These are phyloP conservation scores for Calosoma granatense DNA, from an alignment of 1,140 invertebrate species.

Conservation along the genomic window DNA sequence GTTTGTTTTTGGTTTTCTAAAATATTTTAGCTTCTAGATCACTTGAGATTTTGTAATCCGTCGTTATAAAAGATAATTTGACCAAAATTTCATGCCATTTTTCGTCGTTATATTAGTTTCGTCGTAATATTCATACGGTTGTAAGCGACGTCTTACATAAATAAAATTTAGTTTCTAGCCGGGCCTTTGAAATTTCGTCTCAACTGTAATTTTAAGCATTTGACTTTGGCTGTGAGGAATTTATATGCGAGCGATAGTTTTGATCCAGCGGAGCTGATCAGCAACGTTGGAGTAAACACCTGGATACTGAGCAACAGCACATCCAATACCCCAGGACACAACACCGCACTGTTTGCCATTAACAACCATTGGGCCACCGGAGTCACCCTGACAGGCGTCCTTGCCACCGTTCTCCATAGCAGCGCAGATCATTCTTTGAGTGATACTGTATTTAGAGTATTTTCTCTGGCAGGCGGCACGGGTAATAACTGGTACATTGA, in stretches of 20 bases:
- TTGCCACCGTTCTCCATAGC: neutral
- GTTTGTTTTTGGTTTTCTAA: too few relatives aligned
- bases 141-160: too few relatives aligned
- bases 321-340: conserved; percentile 43
- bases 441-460: neutral
- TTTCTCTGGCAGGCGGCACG: neutral
- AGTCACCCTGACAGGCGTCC: conserved; percentile 17
- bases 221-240: too few relatives aligned
- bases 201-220: too few relatives aligned
- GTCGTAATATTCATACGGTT: too few relatives aligned
- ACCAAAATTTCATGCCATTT: too few relatives aligned
- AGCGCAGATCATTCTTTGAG: neutral
- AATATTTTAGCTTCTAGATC: too few relatives aligned
- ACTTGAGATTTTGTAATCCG: too few relatives aligned
- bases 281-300: conserved; percentile 50
- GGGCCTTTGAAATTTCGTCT: too few relatives aligned
- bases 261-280: conserved; percentile 29
- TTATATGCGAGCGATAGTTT: neutral
- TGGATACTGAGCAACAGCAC: conserved; percentile 42
- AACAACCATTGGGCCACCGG: conserved; percentile 22
- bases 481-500: neutral
- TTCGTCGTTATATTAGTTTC: too few relatives aligned
- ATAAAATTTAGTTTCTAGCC: too few relatives aligned
- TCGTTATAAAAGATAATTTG: too few relatives aligned
- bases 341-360: conserved; percentile 16